Evolutionary conservation across 2,888 invertebrate species (phyloP), one percentile per base, ranked within the genome.

Genomic region (Rotaria macrura): DNA sequence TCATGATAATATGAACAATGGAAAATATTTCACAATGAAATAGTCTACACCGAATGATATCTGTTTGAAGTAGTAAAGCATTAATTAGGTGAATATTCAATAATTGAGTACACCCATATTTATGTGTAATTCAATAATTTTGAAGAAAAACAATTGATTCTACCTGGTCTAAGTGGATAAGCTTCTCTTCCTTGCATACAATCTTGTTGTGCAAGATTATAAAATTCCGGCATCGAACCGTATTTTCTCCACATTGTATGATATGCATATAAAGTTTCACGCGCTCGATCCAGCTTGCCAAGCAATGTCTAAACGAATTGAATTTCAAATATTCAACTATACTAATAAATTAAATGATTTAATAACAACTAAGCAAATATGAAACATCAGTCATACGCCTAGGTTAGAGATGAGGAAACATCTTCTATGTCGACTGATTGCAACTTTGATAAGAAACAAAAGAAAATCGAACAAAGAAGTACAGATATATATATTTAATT

Each of bases 191-290:
- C 94, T 0, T 93, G 92, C 0, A 95, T 94, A 0, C 95, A 95
- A 85, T 92, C 91, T 85, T 89, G 89, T 87, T 91, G 91, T 0
- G 95, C 94, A 88, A 99, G 95, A 90, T 97, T 96, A 91, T 97
- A 99, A 89, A 97, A 97, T 90, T 99, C 99, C 0, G 99, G 99
- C 0, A 96, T 94, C 89, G 84, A 47, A 0, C 99, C 99, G 91
- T 96, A 98, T 90, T 98, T 96, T 87, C 94, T 94, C 95, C 97
- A 96, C 14, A 99, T 95, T 89, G 95, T 94, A 90, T 97, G 96
- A 91, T 99, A 99, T 91, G 97, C 97, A 89, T 95, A 94, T 87
- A 99, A 92, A 7, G 96, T 95, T 88, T 95, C 94, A 94, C 96
- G 94, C 0, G 96, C 99, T 88, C 94, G 94, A 88, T 94, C 94